Conservation (phyloP, 1,140 invertebrate species). For the Bombus pyrosoma region DNA sequence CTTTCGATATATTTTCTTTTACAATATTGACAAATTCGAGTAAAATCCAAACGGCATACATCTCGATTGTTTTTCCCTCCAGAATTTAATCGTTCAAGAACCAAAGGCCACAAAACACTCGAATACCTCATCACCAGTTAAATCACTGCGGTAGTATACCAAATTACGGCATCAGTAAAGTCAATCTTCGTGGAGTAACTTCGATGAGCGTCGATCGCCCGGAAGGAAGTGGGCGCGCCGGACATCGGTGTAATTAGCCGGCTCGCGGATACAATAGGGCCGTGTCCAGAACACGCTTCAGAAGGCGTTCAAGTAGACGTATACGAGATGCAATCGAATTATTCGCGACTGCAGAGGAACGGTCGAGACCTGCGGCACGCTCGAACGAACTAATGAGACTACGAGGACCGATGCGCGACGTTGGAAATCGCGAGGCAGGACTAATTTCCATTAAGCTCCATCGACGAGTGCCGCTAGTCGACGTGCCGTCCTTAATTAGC, state of each 20-base stretch:
- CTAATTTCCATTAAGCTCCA: slow-evolving; percentile 63
- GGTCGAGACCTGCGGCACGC: slow-evolving; percentile 10
- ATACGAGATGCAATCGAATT: slow-evolving; percentile 45
- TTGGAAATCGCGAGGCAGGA: slow-evolving; percentile 54
- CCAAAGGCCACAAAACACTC: background rate
- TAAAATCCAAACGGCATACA: no score
- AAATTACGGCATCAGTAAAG: background rate
- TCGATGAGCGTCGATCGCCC: background rate
- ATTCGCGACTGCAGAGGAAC: slow-evolving; percentile 11
- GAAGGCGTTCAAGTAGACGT: slow-evolving; percentile 18
- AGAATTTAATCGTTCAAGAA: background rate
- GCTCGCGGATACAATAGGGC: background rate
- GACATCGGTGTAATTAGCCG: slow-evolving; percentile 21
- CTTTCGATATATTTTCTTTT: no score
- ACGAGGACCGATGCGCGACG: slow-evolving; percentile 45
- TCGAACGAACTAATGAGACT: slow-evolving; percentile 50
- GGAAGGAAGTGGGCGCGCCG: slow-evolving; percentile 12
- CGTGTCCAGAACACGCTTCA: background rate
- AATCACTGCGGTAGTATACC: background rate
- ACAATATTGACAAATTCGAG: no score
- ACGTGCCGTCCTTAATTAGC: slow-evolving; percentile 62
- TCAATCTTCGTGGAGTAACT: background rate
- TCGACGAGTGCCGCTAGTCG: slow-evolving; percentile 15
- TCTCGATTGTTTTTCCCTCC: background rate
- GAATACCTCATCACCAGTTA: background rate